Evolutionary conservation across 2,113 vertebrate species (phyloP).

Genomic region (Microcebus lehilahytsara): DNA sequence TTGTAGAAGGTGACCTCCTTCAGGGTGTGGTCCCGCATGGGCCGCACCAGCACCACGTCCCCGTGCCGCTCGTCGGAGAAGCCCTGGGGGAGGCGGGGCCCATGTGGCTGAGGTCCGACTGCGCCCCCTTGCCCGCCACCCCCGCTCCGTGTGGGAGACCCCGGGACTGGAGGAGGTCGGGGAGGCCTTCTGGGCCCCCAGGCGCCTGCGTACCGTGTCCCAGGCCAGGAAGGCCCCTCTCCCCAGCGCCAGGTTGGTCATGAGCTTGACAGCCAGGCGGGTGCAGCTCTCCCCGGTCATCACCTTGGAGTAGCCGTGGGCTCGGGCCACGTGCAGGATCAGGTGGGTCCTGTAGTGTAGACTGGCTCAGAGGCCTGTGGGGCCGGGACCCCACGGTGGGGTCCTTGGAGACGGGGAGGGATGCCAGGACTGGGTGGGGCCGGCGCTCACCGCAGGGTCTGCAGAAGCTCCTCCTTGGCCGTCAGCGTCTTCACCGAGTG

Average conservation of each 20-base stretch:
- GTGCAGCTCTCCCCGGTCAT: conserved; percentile 95
- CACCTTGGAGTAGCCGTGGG: conserved; percentile 89
- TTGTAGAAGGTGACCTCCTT: conserved; percentile 96
- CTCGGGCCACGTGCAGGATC: conserved; percentile 89
- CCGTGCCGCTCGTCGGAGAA: conserved; percentile 90
- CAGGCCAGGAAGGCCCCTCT: conserved; percentile 93
- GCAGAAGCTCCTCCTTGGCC: conserved; percentile 92
- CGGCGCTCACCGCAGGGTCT: conserved; percentile 86
- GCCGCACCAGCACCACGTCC: conserved; percentile 88
- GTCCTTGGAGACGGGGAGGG: fast-evolving
- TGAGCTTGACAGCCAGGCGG: conserved; percentile 91
- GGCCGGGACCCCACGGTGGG: no score
- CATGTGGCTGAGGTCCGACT: fast-evolving
- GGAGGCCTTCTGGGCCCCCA: not conserved
- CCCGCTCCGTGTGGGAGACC: not conserved
- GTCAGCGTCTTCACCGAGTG: conserved; percentile 86
- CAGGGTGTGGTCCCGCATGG: conserved; percentile 94
- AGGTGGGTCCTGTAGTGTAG: conserved; percentile 88
- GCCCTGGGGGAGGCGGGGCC: conserved; percentile 81
- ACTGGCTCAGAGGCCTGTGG: no score
- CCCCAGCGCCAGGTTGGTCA: conserved; percentile 92
- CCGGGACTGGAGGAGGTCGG: not conserved
- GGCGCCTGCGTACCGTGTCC: conserved; percentile 88
- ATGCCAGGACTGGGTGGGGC: no score
- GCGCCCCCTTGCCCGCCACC: not conserved